Base-by-base conservation (phyloP, 2,797 vertebrate genomes). In the Mustela erminea region DNA sequence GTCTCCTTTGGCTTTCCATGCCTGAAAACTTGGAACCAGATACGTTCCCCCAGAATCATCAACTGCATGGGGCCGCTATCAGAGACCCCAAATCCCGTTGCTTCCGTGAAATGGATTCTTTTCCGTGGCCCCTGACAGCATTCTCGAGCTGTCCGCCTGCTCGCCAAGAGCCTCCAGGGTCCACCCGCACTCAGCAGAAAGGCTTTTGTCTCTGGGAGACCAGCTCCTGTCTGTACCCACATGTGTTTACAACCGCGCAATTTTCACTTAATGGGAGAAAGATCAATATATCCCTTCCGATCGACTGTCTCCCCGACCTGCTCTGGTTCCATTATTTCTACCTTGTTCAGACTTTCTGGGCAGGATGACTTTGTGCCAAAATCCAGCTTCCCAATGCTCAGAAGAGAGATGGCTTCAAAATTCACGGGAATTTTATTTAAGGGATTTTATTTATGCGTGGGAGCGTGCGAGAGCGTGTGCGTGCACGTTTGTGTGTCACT, bases 11-110 rank as follows among this genome's bases (percentile, higher is more conserved):
- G 49, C 46, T 81, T 77, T 70, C 29, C 52, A 41, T 56, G 70
- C 81, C 58, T 60, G 87, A 64, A 91, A 90, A 72, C 58, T 18
- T 64, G 94, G 92, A 86, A 78, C 82, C 32, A 54, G 56, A 83
- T 38, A 41, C 41, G 8, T 78, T n/a, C 43, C 29, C 29, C 32
- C 15, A 75, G 92, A 78, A 74, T 11, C 60, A 5, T 68, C 49
- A 81, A 64, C 10, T 11, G 77, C 72, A 60, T 74, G 54, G 52
- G 27, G 66, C 41, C 18, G 72, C n/a, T 21, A 41, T 38, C 64
- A 70, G 82, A 75, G 56, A 58, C 20, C 10, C 27, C n/a, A 80
- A 64, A 58, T 3, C 2, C 27, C 60, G 11, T 27, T 27, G 25
- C 56, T 75, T 52, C 43, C 21, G 75, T 80, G 70, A 56, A 90